Conservation (phyloP, 2,888 invertebrate species). For the Portevinia maculata region DNA sequence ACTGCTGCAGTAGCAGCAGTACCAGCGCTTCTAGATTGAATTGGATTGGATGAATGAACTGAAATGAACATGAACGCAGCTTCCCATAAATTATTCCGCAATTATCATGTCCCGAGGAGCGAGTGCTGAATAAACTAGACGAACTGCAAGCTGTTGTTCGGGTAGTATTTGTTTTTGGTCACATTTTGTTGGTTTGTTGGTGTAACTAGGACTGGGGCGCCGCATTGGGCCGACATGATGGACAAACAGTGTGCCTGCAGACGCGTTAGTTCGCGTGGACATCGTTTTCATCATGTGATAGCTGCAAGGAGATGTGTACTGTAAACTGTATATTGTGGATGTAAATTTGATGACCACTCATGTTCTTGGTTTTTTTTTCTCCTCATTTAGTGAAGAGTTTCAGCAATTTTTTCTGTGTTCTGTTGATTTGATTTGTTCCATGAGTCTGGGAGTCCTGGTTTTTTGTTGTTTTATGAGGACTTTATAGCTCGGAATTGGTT, state of each 20-base stretch:
- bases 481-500: too few relatives aligned
- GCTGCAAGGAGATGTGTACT: neutral
- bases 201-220: conserved; percentile 50
- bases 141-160: conserved; percentile 30
- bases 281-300: neutral
- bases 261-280: conserved; percentile 18
- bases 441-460: too few relatives aligned
- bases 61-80: conserved; percentile 64
- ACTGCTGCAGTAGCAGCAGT: conserved; percentile 10
- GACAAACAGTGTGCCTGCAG: conserved; percentile 32
- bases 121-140: conserved; percentile 31
- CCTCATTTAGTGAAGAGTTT: too few relatives aligned
- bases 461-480: too few relatives aligned
- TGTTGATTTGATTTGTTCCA: too few relatives aligned
- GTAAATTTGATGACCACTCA: neutral
- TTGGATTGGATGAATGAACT: conserved; percentile 69
- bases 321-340: neutral
- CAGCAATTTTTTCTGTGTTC: too few relatives aligned
- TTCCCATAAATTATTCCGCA: conserved; percentile 72
- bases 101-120: conserved; percentile 70
- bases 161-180: conserved; percentile 48
- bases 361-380: too few relatives aligned
- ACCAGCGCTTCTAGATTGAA: conserved; percentile 61
- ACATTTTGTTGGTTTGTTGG: conserved; percentile 52
- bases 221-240: conserved; percentile 63